These are phyloP conservation scores for Drosophila bocki DNA, from an alignment of 1,140 invertebrate genomes.

Conservation along the genomic window DNA sequence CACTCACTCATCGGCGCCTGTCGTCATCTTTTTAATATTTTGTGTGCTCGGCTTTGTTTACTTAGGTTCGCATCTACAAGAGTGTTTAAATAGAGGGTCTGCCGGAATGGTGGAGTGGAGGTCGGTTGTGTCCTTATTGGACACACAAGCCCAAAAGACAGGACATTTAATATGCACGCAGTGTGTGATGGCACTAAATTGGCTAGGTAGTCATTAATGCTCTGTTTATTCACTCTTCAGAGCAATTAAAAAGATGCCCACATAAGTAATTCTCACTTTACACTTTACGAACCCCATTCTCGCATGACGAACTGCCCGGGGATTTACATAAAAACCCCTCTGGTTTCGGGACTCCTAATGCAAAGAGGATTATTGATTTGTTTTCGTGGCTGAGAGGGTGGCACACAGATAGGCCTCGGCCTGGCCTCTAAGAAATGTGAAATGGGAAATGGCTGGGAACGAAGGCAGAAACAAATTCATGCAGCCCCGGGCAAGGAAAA, in stretches of 20 bases:
- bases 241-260: constrained; percentile 74
- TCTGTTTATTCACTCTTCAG: constrained; percentile 41
- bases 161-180: constrained; percentile 69
- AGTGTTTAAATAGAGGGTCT: constrained; percentile 72
- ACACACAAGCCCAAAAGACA: constrained; percentile 27
- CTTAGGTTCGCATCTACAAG: constrained; percentile 49
- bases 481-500: constrained; percentile 56
- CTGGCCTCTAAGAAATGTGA: constrained; percentile 19
- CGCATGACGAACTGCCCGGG: constrained; percentile 24
- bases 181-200: constrained; percentile 53
- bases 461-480: constrained; percentile 29
- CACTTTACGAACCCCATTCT: constrained; percentile 15
- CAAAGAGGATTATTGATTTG: constrained; percentile 78
- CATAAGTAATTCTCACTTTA: constrained; percentile 52
- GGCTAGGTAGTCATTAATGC: constrained; percentile 59
- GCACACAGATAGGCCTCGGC: constrained; percentile 19
- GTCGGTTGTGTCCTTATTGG: constrained; percentile 46
- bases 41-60: constrained; percentile 61
- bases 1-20: constrained; percentile 42
- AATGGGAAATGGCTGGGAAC: constrained; percentile 12
- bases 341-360: constrained; percentile 54
- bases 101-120: neutral
- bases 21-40: constrained; percentile 79
- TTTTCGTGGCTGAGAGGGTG: constrained; percentile 28
- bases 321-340: constrained; percentile 59